A percentile compares a stretch with the other conserved stretches of the same genome.
Conservation (phyloP, 1,140 invertebrate species). For the Lordiphosa stackelbergi region DNA sequence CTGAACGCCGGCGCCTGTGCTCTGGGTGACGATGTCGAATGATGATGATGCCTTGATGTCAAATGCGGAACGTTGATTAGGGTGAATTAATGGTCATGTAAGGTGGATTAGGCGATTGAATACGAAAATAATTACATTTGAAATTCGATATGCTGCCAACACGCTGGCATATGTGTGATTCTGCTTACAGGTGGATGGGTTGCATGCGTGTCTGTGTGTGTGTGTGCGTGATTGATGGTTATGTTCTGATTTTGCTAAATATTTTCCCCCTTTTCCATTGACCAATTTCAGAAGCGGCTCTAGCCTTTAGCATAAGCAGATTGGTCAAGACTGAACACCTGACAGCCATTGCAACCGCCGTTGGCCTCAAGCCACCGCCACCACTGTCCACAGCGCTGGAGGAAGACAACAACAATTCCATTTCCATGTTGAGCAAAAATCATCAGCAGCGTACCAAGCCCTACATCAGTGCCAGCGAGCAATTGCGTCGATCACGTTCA, state of each 20-base stretch:
- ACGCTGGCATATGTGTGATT: slow-evolving; percentile 36
- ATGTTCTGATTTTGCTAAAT: slow-evolving; percentile 50
- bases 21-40: slow-evolving; percentile 42
- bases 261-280: not conserved
- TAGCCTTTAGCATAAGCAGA: slow-evolving; percentile 85
- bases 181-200: slow-evolving; percentile 36
- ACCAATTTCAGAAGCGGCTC: slow-evolving; percentile 80
- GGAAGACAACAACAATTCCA: slow-evolving; percentile 74
- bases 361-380: slow-evolving; percentile 46
- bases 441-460: slow-evolving; percentile 31
- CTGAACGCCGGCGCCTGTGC: slow-evolving; percentile 48
- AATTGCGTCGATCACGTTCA: slow-evolving; percentile 60
- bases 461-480: slow-evolving; percentile 62
- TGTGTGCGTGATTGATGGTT: slow-evolving; percentile 49
- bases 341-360: slow-evolving; percentile 77
- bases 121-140: slow-evolving; percentile 77
- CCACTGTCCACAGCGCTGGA: slow-evolving; percentile 53
- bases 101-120: slow-evolving; percentile 77
- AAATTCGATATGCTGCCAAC: slow-evolving; percentile 74
- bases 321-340: slow-evolving; percentile 81
- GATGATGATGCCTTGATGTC: slow-evolving; percentile 57
- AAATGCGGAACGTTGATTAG: slow-evolving; percentile 66
- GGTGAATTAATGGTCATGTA: slow-evolving; percentile 77
- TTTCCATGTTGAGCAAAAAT: slow-evolving; percentile 73
- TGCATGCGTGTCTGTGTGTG: slow-evolving; percentile 13